Evolutionary conservation across 2,113 vertebrate genomes (phyloP).

Genomic region (Ptyas mucosa): DNA sequence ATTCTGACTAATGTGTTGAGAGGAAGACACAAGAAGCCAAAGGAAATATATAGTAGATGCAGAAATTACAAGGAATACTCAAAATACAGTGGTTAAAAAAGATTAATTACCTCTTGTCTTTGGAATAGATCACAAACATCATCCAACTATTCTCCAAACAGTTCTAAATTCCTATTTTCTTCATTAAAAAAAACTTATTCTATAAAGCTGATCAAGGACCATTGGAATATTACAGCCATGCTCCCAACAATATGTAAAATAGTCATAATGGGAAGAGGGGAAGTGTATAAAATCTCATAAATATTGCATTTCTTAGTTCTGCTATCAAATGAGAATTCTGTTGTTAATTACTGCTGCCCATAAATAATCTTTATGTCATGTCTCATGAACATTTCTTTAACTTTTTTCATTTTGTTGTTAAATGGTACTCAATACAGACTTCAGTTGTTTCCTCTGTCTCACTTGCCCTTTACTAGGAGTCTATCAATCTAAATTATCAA

Average conservation of each 20-base stretch:
- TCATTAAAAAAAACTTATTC: constrained; percentile 1
- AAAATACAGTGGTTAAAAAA: background rate
- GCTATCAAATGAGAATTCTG: constrained; percentile 23
- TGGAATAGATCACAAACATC: background rate
- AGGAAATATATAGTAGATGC: background rate
- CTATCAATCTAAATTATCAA: background rate
- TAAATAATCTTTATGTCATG: constrained; percentile 20
- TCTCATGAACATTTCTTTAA: constrained; percentile 16
- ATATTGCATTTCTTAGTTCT: constrained; percentile 13
- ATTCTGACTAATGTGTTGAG: background rate
- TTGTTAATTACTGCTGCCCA: background rate
- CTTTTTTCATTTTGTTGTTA: constrained; percentile 9
- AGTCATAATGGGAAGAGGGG: background rate
- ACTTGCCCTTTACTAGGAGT: background rate
- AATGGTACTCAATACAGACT: constrained; percentile 1
- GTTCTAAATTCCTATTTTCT: background rate
- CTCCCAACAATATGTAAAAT: constrained; percentile 9
- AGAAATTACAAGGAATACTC: background rate
- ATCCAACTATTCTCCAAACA: background rate
- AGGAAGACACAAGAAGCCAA: background rate
- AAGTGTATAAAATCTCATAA: background rate
- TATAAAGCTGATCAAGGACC: background rate
- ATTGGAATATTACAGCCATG: background rate
- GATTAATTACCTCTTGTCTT: background rate
- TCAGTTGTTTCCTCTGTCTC: background rate